Percentiles rank a stretch among this genome's conserved stretches.
Conservation (phyloP, 1,140 invertebrate genomes). For the Plutomurus gul region DNA sequence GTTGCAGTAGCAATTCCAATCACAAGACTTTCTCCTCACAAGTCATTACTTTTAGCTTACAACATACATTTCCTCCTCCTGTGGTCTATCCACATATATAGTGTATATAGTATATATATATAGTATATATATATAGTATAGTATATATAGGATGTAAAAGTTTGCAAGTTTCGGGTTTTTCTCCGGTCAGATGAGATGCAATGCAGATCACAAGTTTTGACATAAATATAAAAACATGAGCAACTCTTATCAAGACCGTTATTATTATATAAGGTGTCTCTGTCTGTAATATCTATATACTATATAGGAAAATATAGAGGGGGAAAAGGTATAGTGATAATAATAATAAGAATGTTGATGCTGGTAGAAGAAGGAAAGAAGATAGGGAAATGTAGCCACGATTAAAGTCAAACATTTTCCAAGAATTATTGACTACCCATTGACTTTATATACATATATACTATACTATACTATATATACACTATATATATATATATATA, state of each 20-base stretch:
- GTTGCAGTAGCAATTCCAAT: conserved; percentile 32
- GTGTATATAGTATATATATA: background rate
- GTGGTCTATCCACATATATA: background rate
- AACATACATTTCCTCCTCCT: background rate
- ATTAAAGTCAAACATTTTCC: background rate
- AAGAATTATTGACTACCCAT: background rate
- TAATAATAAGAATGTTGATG: background rate
- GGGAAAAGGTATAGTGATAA: background rate
- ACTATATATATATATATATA: too few species aligned
- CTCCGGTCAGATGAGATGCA: background rate
- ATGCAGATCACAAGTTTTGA: conserved; percentile 34
- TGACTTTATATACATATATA: too few species aligned
- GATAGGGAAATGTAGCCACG: background rate
- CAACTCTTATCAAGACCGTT: background rate
- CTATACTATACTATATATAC: too few species aligned
- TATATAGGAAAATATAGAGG: background rate
- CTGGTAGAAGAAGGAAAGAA: too few species aligned
- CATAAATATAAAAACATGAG: conserved; percentile 29
- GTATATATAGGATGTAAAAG: background rate
- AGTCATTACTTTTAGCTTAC: conserved; percentile 32
- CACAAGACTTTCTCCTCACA: conserved; percentile 2
- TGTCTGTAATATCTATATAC: too few species aligned
- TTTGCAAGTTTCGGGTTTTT: background rate
- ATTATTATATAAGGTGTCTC: too few species aligned
- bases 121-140: background rate